These are phyloP conservation scores for Meloidogyne floridensis DNA, from an alignment of 1,140 invertebrate species.

Conservation along the genomic window DNA sequence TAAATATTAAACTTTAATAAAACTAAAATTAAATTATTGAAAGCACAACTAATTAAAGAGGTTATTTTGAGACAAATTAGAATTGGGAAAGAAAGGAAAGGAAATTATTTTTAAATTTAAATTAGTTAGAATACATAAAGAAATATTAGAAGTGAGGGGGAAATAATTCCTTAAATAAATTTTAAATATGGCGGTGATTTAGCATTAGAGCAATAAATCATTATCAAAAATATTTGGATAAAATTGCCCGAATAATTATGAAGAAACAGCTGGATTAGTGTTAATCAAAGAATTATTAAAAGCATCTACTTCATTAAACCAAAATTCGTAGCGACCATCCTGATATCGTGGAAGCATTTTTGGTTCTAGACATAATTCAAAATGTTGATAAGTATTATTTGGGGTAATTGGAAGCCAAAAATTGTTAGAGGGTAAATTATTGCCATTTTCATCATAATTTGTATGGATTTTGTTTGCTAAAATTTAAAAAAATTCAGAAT, in stretches of 20 bases:
- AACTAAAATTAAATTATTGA: background rate
- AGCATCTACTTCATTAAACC: constrained; percentile 41
- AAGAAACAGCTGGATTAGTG: background rate
- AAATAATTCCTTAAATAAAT: background rate
- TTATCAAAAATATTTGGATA: background rate
- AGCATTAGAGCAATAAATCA: background rate
- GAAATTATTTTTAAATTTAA: background rate
- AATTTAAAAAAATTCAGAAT: constrained; percentile 15
- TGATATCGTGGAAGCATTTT: constrained; percentile 36
- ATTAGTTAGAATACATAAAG: background rate
- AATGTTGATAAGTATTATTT: constrained; percentile 38
- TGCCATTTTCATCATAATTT: constrained; percentile 1
- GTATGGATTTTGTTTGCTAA: constrained; percentile 30
- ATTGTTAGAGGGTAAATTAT: background rate
- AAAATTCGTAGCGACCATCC: constrained; percentile 33
- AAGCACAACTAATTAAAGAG: background rate
- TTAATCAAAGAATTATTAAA: background rate
- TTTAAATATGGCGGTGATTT: background rate
- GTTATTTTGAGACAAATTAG: background rate
- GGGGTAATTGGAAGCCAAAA: constrained; percentile 35
- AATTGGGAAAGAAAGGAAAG: too few relatives aligned
- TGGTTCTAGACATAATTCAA: constrained; percentile 40
- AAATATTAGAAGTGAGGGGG: too few relatives aligned
- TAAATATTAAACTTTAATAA: background rate
- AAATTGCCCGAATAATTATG: background rate